Percentiles rank a stretch among this genome's conserved stretches.
phyloP scores from a whole-genome alignment of 2,888 invertebrate genomes.

The Acanthosepion pharaonis region DNA sequence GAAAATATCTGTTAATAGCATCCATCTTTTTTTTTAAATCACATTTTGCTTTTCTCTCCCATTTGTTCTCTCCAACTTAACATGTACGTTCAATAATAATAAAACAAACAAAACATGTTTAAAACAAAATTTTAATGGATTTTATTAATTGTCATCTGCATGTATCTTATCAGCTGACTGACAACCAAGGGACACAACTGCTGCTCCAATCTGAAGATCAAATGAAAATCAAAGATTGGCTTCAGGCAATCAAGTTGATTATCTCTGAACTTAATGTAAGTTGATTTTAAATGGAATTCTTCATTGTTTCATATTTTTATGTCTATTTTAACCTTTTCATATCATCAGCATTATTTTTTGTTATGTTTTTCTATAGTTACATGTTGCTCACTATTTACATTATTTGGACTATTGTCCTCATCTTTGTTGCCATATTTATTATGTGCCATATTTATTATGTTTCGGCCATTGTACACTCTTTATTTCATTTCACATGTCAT shows the following conservation, averaged over 20 bases:
- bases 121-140: background rate
- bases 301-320: too few species aligned
- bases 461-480: too few species aligned
- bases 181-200: slow-evolving; percentile 72
- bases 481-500: too few species aligned
- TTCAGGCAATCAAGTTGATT: slow-evolving; percentile 76
- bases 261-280: slow-evolving; percentile 51
- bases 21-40: background rate
- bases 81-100: background rate
- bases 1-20: background rate
- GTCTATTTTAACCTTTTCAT: too few species aligned
- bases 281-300: background rate
- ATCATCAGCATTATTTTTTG: too few species aligned
- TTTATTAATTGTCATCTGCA: background rate
- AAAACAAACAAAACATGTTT: background rate
- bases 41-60: background rate
- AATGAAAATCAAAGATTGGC: slow-evolving; percentile 78
- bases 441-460: too few species aligned
- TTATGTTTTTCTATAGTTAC: too few species aligned
- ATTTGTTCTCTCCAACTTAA: background rate
- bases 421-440: too few species aligned
- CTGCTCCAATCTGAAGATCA: slow-evolving; percentile 77
- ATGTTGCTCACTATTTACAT: too few species aligned
- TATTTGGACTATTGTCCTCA: too few species aligned
- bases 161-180: slow-evolving; percentile 71